These are phyloP conservation scores for Caenorhabditis sp. DNA, from an alignment of 2,888 invertebrate genomes.

Conservation along the genomic window DNA sequence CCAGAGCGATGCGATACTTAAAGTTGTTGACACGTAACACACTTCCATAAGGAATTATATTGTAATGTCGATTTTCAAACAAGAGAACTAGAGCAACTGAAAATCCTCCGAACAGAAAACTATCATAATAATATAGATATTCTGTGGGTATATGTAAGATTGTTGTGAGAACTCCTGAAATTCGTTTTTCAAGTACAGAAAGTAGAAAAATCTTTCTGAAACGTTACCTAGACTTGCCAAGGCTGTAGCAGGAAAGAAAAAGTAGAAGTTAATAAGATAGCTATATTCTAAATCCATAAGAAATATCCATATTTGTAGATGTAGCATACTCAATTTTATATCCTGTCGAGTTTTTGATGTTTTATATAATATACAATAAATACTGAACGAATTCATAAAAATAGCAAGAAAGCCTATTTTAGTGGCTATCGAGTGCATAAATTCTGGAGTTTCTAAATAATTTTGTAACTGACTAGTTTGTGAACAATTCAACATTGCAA, in stretches of 20 bases:
- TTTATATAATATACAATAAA: not conserved
- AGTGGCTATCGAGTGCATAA: not conserved
- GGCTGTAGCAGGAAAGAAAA: not conserved
- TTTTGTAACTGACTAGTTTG: too few relatives aligned
- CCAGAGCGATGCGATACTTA: not conserved
- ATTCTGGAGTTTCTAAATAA: not conserved
- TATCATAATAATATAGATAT: not conserved
- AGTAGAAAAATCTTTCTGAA: too few relatives aligned
- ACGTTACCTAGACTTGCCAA: not conserved
- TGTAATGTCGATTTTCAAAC: not conserved
- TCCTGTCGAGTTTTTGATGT: not conserved
- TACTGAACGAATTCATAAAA: not conserved
- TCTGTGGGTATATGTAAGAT: not conserved
- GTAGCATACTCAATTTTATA: not conserved
- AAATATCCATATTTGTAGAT: not conserved
- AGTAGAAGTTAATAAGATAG: not conserved
- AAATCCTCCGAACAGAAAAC: not conserved
- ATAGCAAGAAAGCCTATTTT: not conserved
- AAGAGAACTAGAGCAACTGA: not conserved
- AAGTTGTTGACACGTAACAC: not conserved
- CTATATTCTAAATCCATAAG: not conserved
- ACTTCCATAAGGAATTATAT: not conserved
- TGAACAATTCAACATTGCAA: too few relatives aligned
- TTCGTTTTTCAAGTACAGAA: too few relatives aligned
- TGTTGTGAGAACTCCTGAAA: not conserved